Base-by-base conservation (phyloP, 2,797 vertebrate species). In the Discoglossus pictus region DNA sequence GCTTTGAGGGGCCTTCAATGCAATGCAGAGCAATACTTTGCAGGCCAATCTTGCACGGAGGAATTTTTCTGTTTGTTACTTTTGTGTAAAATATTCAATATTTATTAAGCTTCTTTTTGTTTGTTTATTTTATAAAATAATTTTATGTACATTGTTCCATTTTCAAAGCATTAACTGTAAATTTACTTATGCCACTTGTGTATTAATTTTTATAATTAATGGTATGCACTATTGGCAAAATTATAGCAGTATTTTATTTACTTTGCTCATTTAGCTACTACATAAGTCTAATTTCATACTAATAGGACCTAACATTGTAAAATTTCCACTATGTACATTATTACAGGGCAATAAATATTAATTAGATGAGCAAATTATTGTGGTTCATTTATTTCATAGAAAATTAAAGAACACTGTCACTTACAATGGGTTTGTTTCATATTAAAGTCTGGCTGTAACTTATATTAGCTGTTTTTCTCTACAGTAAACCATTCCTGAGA, bases 51-150 rank as follows among this genome's bases (percentile, higher is more conserved):
- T 13, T 6, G 17, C 21, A 17, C 11, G 1, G 8, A 15, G 15
- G 36, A 16, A 36, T 17, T 51, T 35, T 27, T 18, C 3, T 36
- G 16, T 9, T 15, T 35, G 21, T 35, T 18, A 9, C n/a, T 53
- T 24, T 51, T 60, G 52, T 61, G 17, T 77, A 67, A 74, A 64
- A 74, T 68, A 52, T 61, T 72, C 25, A 35, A 0, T 83, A 80
- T 82, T 84, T 84, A 82, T 84, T 78, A 53, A 80, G 66, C 72
- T 72, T 65, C 35, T 68, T n/a, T n/a, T n/a, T n/a, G n/a, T n/a
- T 42, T 58, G 17, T 68, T 35, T 78, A 62, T 77, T 80, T 78
- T 77, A 82, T 82, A 82, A 80, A 78, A 63, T n/a, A n/a, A n/a
- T n/a, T 67, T 69, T 76, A 48, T 75, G 52, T 71, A 73, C 68